phyloP scores from a whole-genome alignment of 2,797 vertebrate species.

The Garrulus glandarius region DNA sequence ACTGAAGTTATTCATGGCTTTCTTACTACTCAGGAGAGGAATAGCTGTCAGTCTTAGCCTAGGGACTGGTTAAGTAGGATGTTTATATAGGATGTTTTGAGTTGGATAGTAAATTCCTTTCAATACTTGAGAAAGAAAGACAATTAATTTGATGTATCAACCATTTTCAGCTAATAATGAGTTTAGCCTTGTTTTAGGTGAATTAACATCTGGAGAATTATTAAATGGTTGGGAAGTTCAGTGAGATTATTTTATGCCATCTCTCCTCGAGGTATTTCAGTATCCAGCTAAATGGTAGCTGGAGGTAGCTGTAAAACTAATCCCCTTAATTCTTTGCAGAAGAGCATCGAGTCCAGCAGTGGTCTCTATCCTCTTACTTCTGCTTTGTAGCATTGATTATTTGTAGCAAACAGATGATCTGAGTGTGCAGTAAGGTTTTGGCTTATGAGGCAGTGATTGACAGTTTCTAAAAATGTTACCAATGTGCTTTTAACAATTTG shows the following conservation, averaged over 20 bases:
- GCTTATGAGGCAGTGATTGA: neutral
- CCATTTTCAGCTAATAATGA: neutral
- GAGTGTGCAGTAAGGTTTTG: neutral
- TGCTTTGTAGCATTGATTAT: neutral
- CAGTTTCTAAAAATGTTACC: neutral
- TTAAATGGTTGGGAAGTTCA: neutral
- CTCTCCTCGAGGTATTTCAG: neutral
- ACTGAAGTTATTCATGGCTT: neutral
- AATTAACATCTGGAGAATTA: neutral
- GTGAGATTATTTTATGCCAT: neutral
- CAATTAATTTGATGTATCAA: neutral
- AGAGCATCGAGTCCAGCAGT: neutral
- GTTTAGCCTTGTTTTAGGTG: neutral
- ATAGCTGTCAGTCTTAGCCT: neutral
- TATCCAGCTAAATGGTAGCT: neutral
- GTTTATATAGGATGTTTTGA: neutral
- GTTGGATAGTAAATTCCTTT: neutral
- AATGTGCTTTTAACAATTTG: neutral
- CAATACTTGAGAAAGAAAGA: neutral
- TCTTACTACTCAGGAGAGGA: neutral
- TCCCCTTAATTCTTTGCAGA: neutral
- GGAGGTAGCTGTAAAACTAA: neutral
- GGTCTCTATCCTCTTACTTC: neutral
- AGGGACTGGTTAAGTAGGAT: neutral
- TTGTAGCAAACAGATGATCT: neutral